Evolutionary conservation across 2,797 vertebrate species (phyloP), one percentile per base, ranked within the genome.

Genomic region (Calcarius lapponicus): DNA sequence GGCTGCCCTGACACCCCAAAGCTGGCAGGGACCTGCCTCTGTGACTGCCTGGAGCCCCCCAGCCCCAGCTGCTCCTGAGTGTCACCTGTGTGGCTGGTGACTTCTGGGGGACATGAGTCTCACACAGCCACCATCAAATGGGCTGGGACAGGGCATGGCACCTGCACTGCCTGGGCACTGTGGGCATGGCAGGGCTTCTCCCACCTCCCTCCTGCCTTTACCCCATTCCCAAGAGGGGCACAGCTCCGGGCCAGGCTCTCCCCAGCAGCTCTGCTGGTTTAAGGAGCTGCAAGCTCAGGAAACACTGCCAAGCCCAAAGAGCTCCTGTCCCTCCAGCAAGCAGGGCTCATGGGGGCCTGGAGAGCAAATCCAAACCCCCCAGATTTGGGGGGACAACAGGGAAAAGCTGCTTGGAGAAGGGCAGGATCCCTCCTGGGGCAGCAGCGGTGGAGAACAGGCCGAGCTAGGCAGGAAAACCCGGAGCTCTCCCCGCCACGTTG

Each of bases 1-100:
- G 11, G 18, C 54, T 65, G 58, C 31, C 21, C 57, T 4, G 13
- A 3, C 40, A 48, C 66, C 42, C 70, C 80, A 28, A 2, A 5
- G 31, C 31, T 17, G 4, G 14, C 43, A 74, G 32, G 21, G 38
- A 75, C 47, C 72, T 74, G 50, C 56, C 82, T 31, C 34, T 45
- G 40, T 0, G 4, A 19, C 67, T 57, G 60, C 51, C 31, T 42
- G 17, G 25, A 29, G 40, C 2, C 2, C 28, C 13, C 36, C 72
- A 69, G 58, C n/a, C 26, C n/a, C 87, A 50, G 12, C 20, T n/a
- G 17, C 8, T 58, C 38, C 65, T 40, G 58, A 64, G 17, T 40
- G 29, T 28, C 6, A 0, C 0, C 0, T 0, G 0, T 15, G 70
- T 28, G 61, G 48, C 87, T 62, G 0, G 0, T 58, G 57, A 45